Evolutionary conservation across 2,888 invertebrate species (phyloP).

Genomic region (Zygaena filipendulae): DNA sequence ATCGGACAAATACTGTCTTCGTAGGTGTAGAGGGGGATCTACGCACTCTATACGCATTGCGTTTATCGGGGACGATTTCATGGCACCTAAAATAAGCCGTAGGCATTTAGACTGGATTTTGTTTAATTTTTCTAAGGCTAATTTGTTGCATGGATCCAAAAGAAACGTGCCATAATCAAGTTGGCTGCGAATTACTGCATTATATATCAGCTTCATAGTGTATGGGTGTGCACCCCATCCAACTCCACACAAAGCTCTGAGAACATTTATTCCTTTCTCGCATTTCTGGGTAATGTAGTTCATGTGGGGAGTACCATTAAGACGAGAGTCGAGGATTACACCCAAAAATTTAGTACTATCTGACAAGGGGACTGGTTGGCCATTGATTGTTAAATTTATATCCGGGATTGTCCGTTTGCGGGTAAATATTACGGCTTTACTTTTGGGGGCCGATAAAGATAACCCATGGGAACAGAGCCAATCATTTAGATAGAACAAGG

Average conservation of each 20-base stretch:
- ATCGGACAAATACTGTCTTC: constrained; percentile 2
- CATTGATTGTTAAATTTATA: no score
- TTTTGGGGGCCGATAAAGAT: no score
- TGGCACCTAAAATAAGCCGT: constrained; percentile 16
- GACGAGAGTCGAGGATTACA: constrained; percentile 9
- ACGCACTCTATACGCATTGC: constrained; percentile 12
- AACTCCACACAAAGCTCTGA: constrained; percentile 12
- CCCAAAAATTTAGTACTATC: constrained; percentile 12
- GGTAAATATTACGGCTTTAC: no score
- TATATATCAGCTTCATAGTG: constrained; percentile 15
- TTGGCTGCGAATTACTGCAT: constrained; percentile 15
- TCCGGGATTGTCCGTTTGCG: no score
- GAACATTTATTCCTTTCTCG: constrained; percentile 8
- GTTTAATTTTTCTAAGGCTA: constrained; percentile 4
- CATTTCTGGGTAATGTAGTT: constrained; percentile 10
- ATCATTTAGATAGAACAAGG: constrained; percentile 2
- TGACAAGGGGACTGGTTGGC: no score
- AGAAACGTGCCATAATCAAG: constrained; percentile 18
- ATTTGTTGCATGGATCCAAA: constrained; percentile 14
- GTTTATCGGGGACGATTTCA: constrained; percentile 20
- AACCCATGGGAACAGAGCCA: constrained; percentile 7
- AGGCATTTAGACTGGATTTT: constrained; percentile 18
- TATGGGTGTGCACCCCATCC: constrained; percentile 18
- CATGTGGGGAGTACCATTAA: constrained; percentile 9
- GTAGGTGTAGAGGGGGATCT: constrained; percentile 1